Conservation (phyloP, 2,113 vertebrate genomes). For the Mesembrinibis cayennensis region DNA sequence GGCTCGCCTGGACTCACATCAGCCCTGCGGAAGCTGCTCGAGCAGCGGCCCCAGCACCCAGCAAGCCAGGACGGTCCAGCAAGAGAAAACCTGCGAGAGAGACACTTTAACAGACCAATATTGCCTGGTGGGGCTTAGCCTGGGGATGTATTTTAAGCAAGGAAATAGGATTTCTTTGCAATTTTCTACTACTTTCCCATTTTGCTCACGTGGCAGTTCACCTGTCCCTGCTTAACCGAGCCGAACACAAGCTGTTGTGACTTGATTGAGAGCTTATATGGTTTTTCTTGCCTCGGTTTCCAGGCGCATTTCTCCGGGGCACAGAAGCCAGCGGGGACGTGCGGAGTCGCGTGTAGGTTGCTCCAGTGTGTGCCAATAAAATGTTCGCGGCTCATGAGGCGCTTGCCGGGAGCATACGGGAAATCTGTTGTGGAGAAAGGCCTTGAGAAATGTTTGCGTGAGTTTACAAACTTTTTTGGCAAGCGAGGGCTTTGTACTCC, state of each 20-base stretch:
- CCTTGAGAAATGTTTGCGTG: background rate
- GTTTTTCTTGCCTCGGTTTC: background rate
- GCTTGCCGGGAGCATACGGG: background rate
- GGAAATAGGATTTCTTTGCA: background rate
- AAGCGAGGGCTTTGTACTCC: background rate
- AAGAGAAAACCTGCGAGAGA: background rate
- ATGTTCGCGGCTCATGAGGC: background rate
- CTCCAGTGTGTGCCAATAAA: background rate
- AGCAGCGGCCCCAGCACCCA: background rate
- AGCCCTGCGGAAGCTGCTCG: background rate
- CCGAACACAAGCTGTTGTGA: background rate
- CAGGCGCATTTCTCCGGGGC: background rate
- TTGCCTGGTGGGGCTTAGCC: background rate
- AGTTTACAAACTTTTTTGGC: constrained; percentile 23
- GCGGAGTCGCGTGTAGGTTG: background rate
- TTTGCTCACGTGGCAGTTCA: background rate
- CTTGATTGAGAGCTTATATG: rapidly evolving
- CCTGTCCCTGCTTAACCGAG: background rate
- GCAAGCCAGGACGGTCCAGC: background rate
- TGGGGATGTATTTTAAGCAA: background rate
- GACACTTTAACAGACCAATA: background rate
- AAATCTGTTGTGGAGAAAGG: background rate
- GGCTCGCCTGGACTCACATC: background rate
- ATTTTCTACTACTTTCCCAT: background rate
- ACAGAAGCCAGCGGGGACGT: background rate